These are phyloP conservation scores for Drosophila suboccidentalis DNA, from an alignment of 2,888 invertebrate genomes.

Conservation along the genomic window DNA sequence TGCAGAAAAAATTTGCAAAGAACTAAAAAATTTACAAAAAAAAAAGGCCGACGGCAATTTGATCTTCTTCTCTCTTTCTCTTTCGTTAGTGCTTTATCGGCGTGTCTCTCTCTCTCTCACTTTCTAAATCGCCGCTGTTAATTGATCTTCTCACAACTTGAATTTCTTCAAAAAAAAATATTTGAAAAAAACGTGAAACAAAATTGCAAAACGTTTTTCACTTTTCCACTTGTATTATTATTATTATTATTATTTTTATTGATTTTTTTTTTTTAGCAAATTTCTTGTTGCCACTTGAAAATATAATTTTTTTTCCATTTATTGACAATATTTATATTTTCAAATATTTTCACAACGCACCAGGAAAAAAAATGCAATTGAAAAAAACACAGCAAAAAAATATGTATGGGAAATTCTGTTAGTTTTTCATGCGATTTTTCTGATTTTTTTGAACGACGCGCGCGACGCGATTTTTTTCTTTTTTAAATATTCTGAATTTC, in stretches of 20 bases:
- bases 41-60: slow-evolving; percentile 41
- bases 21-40: not conserved
- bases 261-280: not conserved
- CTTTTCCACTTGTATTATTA: slow-evolving; percentile 15
- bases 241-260: not conserved
- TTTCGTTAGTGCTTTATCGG: not conserved
- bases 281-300: slow-evolving; percentile 4
- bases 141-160: slow-evolving; percentile 10
- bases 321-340: not conserved
- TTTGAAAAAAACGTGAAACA: slow-evolving; percentile 6
- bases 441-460: slow-evolving; percentile 18
- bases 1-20: too few relatives aligned
- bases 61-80: not conserved
- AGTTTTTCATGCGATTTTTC: slow-evolving; percentile 12
- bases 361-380: slow-evolving; percentile 38
- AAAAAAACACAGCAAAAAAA: slow-evolving; percentile 52
- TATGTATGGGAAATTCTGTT: slow-evolving; percentile 35
- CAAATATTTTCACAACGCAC: slow-evolving; percentile 41
- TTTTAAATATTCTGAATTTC: too few relatives aligned
- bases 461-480: slow-evolving; percentile 56
- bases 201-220: slow-evolving; percentile 27
- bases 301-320: slow-evolving; percentile 6
- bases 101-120: slow-evolving; percentile 11
- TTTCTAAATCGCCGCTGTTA: too few relatives aligned
- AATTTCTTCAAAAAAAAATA: slow-evolving; percentile 17